These are phyloP conservation scores for Ranitomeya imitator DNA, from an alignment of 2,113 vertebrate genomes.

Conservation along the genomic window DNA sequence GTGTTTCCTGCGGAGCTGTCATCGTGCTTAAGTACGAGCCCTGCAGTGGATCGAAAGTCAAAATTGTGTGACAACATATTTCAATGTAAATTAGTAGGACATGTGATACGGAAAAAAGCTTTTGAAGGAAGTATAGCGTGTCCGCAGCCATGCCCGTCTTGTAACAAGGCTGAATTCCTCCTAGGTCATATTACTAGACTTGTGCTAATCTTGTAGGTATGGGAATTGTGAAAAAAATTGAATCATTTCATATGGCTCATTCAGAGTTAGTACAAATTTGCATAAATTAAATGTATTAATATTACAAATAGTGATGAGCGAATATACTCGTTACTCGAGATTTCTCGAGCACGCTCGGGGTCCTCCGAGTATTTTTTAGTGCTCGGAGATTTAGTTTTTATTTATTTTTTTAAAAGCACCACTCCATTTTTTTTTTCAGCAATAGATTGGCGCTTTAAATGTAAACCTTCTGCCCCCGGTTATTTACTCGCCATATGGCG, in stretches of 20 bases:
- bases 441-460: no score
- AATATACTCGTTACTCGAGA: no score
- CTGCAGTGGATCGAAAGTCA: not conserved
- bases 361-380: no score
- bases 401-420: no score
- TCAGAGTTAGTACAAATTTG: no score
- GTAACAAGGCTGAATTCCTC: not conserved
- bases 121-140: not conserved
- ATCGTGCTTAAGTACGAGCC: not conserved
- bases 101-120: not conserved
- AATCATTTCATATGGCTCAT: not conserved
- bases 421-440: no score
- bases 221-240: not conserved
- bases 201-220: not conserved
- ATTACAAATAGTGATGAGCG: no score
- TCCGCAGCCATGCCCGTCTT: not conserved
- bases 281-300: no score
- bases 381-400: no score
- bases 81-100: not conserved
- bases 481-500: no score
- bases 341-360: no score
- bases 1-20: constrained; percentile 23
- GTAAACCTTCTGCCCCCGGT: no score
- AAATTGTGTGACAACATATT: not conserved
- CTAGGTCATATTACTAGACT: not conserved